These are phyloP conservation scores for Periophthalmus magnuspinnatus DNA, from an alignment of 2,797 vertebrate species.

Conservation along the genomic window DNA sequence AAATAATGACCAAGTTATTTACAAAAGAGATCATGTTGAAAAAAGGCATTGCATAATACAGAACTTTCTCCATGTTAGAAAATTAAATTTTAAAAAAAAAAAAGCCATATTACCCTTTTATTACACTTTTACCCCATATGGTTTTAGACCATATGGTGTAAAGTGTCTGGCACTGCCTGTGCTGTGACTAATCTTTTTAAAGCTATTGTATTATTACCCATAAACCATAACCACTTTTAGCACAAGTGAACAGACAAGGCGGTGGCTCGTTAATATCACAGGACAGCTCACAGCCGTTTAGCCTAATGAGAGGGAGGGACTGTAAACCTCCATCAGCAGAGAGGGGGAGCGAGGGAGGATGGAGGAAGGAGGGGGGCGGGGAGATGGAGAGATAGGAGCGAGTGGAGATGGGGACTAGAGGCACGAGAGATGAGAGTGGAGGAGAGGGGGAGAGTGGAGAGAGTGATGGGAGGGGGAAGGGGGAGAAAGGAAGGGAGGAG, in stretches of 20 bases:
- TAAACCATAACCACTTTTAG: constrained; percentile 13
- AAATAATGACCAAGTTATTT: too few relatives aligned
- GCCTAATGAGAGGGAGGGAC: constrained; percentile 51
- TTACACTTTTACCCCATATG: not conserved
- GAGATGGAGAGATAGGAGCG: too few relatives aligned
- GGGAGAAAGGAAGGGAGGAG: too few relatives aligned
- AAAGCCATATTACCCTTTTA: not conserved
- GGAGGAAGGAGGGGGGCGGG: too few relatives aligned
- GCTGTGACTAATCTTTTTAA: constrained; percentile 8
- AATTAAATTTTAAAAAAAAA: too few relatives aligned
- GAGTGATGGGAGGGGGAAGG: too few relatives aligned
- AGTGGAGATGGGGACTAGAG: too few relatives aligned
- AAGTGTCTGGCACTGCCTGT: constrained; percentile 4
- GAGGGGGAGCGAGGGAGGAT: not conserved
- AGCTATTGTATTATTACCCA: constrained; percentile 13
- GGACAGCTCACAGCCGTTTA: constrained; percentile 19
- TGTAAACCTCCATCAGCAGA: constrained; percentile 35
- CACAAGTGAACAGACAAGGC: constrained; percentile 14
- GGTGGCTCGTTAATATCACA: constrained; percentile 23
- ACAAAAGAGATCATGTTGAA: not conserved
- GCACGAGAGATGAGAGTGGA: too few relatives aligned
- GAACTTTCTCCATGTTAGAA: not conserved
- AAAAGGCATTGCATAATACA: not conserved
- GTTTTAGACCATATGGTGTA: not conserved
- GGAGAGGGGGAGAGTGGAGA: too few relatives aligned